These are phyloP conservation scores for Bombus sibiricus DNA, from an alignment of 1,140 invertebrate genomes.

Conservation along the genomic window DNA sequence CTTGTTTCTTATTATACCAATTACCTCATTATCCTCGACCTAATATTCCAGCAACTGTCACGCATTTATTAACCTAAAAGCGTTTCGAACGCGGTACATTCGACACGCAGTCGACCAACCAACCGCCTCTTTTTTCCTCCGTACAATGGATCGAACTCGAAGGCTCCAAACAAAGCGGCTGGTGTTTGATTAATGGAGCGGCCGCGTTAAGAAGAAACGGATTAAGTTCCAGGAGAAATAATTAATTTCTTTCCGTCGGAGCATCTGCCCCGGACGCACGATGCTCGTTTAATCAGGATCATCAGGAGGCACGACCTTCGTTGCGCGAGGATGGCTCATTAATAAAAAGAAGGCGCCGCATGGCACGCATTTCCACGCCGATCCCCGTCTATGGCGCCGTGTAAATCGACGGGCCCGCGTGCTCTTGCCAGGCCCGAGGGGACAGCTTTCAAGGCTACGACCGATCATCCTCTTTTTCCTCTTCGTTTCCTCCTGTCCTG, in stretches of 20 bases:
- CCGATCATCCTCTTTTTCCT: conserved; percentile 56
- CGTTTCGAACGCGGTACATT: not conserved
- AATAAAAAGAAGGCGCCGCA: conserved; percentile 64
- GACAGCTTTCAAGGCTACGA: conserved; percentile 68
- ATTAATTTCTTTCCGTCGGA: conserved; percentile 40
- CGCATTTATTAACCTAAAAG: not conserved
- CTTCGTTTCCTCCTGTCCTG: conserved; percentile 4
- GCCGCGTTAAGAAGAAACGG: conserved; percentile 24
- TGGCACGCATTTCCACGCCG: conserved; percentile 61
- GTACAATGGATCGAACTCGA: not conserved
- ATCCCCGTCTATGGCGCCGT: conserved; percentile 59
- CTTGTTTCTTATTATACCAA: not conserved
- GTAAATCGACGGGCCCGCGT: conserved; percentile 60
- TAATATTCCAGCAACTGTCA: not conserved
- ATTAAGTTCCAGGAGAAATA: conserved; percentile 35
- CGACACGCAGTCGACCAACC: no score
- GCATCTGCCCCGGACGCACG: not conserved
- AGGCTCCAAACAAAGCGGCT: no score
- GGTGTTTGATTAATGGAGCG: conserved; percentile 33
- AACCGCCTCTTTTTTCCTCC: not conserved
- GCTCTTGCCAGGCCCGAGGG: conserved; percentile 55
- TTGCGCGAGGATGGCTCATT: conserved; percentile 48
- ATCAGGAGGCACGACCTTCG: conserved; percentile 64
- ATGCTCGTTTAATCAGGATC: conserved; percentile 63
- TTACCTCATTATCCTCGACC: not conserved